phyloP scores from a whole-genome alignment of 1,140 invertebrate genomes.

The Cyphomyrmex costatus region DNA sequence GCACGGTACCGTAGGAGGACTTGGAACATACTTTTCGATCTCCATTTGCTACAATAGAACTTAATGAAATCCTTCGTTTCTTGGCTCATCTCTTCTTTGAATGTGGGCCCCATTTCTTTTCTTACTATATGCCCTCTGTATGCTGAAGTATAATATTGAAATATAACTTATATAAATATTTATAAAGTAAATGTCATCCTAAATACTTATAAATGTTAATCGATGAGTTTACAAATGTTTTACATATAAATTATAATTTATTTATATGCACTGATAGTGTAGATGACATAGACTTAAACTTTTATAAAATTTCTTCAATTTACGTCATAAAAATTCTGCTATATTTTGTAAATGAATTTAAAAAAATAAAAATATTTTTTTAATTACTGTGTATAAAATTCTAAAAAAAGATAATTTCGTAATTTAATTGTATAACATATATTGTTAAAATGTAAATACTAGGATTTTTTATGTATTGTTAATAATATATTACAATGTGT shows the following conservation, averaged over 20 bases:
- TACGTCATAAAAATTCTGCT: neutral
- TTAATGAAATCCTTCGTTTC: slow-evolving; percentile 91
- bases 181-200: too few relatives aligned
- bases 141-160: slow-evolving; percentile 84
- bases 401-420: neutral
- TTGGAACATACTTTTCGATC: slow-evolving; percentile 93
- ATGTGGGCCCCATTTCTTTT: slow-evolving; percentile 89
- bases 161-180: neutral
- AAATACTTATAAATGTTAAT: neutral
- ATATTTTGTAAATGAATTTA: neutral
- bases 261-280: neutral
- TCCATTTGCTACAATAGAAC: slow-evolving; percentile 92
- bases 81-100: slow-evolving; percentile 89
- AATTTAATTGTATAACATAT: neutral
- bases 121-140: slow-evolving; percentile 91
- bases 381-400: neutral
- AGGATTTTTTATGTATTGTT: neutral
- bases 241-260: neutral
- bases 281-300: neutral
- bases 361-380: neutral
- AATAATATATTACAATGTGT: neutral
- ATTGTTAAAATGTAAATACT: neutral
- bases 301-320: neutral
- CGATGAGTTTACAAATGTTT: neutral
- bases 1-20: slow-evolving; percentile 93